Conservation (phyloP, 2,888 invertebrate genomes). For the Caenorhabditis becei region DNA sequence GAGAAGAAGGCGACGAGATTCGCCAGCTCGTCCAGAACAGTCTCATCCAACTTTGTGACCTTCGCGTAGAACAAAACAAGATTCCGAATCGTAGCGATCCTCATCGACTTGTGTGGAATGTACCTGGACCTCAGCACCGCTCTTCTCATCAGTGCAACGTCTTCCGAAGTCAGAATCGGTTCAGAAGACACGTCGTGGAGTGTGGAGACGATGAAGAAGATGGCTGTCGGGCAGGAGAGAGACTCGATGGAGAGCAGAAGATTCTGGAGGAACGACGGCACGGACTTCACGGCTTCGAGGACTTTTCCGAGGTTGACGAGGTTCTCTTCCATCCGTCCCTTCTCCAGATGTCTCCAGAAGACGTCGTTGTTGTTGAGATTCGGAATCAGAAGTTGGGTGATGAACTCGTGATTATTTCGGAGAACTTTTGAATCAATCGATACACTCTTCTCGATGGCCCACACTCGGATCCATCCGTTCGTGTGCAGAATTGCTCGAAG, state of each 20-base stretch:
- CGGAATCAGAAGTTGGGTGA: conserved; percentile 59
- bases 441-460: conserved; percentile 68
- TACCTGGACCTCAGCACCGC: conserved; percentile 31
- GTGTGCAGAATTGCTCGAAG: conserved; percentile 66
- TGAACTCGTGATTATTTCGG: conserved; percentile 48
- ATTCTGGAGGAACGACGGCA: conserved; percentile 33
- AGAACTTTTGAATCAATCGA: conserved; percentile 44
- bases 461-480: conserved; percentile 75
- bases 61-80: conserved; percentile 26
- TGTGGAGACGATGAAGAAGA: conserved; percentile 53
- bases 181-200: conserved; percentile 8
- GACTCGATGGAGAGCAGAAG: conserved; percentile 45
- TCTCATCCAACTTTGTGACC: conserved; percentile 7
- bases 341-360: conserved; percentile 72
- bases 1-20: conserved; percentile 34
- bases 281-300: conserved; percentile 12
- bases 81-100: conserved; percentile 51
- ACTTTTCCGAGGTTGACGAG: conserved; percentile 28
- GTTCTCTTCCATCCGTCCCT: conserved; percentile 42
- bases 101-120: conserved; percentile 55
- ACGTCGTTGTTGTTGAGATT: conserved; percentile 68
- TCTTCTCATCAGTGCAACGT: conserved; percentile 37
- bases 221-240: conserved; percentile 59
- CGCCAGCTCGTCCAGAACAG: conserved; percentile 32
- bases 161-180: conserved; percentile 25